Evolutionary conservation across 2,888 invertebrate genomes (phyloP).

Genomic region (Cephus pygmeus): DNA sequence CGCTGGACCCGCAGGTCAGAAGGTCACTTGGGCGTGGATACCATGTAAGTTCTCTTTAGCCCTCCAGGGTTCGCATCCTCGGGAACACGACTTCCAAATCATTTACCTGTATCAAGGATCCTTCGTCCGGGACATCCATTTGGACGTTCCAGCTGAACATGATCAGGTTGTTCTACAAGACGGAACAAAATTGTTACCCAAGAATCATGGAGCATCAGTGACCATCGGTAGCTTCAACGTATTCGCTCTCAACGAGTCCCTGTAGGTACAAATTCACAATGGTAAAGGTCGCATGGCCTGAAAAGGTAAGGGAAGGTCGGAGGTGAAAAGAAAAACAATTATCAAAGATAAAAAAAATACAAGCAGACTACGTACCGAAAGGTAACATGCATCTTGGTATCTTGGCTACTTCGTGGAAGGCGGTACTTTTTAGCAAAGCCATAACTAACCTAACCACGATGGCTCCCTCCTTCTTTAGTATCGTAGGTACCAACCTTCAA

Average conservation of each 20-base stretch:
- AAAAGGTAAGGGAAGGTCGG: neutral
- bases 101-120: neutral
- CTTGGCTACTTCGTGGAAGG: constrained; percentile 33
- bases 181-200: neutral
- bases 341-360: neutral
- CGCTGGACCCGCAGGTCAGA: constrained; percentile 33
- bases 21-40: constrained; percentile 48
- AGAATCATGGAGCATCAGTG: neutral
- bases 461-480: constrained; percentile 8
- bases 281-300: neutral
- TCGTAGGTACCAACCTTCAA: neutral
- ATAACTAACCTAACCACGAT: constrained; percentile 45
- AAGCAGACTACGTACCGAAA: neutral
- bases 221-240: neutral
- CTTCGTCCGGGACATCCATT: neutral
- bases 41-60: constrained; percentile 30
- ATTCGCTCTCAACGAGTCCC: neutral
- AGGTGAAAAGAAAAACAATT: neutral
- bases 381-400: neutral
- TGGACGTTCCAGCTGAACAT: neutral
- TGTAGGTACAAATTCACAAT: neutral
- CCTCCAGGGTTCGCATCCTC: constrained; percentile 25
- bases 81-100: neutral
- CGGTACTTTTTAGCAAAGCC: constrained; percentile 44
- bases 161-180: neutral